Base-by-base conservation (phyloP, 2,888 invertebrate species). In the Drepanosiphum platanoidis region DNA sequence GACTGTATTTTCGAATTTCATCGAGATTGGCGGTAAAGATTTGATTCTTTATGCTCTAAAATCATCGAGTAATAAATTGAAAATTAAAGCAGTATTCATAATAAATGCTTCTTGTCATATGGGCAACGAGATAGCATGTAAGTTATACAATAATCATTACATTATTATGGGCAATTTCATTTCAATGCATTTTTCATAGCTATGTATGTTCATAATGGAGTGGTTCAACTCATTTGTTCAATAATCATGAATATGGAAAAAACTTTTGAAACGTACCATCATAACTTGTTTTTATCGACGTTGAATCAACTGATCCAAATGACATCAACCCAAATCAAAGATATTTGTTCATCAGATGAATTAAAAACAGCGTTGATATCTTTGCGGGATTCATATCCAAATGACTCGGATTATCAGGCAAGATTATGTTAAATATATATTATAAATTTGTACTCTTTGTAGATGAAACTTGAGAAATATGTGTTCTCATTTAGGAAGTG, bases 1-100 rank as follows among this genome's bases (percentile, higher is more conserved):
- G 32, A 2, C n/a, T 34, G 86, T 27, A 7, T 87, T 64, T 83
- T 86, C 72, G 77, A 36, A 86, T 18, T 80, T 87, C 11, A 81
- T 87, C 78, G 30, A 22, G 5, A 1, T 30, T 13, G 68, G 77
- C 22, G 84, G 84, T 27, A 70, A 30, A 5, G 34, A 77, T 58
- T 30, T 84, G 36, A 58, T 84, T 70, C 7, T 84, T 22, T 22
- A 39, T 22, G 39, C 68, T 4, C 34, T 84, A n/a, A 84, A 68
- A 58, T 32, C 84, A 7, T 58, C 39, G 22, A 36, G 1, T 68
- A 30, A 77, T 39, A 84, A 77, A 39, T 70, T 84, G 30, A 68
- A 58, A 18, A 22, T 77, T 2, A 84, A 84, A 70, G 68, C 77
- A 2, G 58, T n/a, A 7, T 84, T 84, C 15, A 11, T 77, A 1